Percentiles rank a stretch among this genome's conserved stretches.
Conservation (phyloP, 2,113 vertebrate species). For the Callorhinus ursinus region DNA sequence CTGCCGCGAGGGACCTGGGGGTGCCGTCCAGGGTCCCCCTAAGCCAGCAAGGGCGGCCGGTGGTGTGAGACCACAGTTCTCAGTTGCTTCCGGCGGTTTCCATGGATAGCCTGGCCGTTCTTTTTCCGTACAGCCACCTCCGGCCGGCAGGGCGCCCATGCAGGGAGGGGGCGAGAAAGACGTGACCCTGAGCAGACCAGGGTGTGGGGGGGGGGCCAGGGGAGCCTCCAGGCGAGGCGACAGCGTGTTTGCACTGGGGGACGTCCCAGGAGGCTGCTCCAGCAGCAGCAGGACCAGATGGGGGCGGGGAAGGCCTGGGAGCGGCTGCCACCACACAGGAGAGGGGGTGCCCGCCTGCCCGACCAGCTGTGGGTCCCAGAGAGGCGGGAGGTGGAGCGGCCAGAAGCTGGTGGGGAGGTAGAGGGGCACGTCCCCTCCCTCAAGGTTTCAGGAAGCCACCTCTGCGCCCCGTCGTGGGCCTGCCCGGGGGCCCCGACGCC, state of each 20-base stretch:
- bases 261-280: neutral
- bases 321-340: neutral
- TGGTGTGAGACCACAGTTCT: rapidly evolving
- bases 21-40: neutral
- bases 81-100: rapidly evolving
- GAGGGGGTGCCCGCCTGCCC: rapidly evolving
- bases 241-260: neutral
- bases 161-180: too few species aligned
- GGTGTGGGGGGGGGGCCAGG: rapidly evolving
- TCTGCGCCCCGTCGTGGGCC: rapidly evolving
- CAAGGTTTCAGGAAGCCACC: too few species aligned
- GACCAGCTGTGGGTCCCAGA: neutral
- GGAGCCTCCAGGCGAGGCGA: neutral
- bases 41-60: neutral
- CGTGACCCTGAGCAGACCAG: neutral
- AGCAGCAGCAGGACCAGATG: neutral
- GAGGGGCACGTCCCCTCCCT: rapidly evolving
- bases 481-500: rapidly evolving
- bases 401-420: neutral
- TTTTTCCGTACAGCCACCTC: rapidly evolving
- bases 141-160: neutral
- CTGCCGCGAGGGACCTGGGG: neutral
- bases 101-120: rapidly evolving
- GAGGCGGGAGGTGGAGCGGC: neutral
- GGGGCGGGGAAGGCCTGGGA: rapidly evolving